Base-by-base conservation (phyloP, 2,888 invertebrate species). In the Drosophila neonasuta region DNA sequence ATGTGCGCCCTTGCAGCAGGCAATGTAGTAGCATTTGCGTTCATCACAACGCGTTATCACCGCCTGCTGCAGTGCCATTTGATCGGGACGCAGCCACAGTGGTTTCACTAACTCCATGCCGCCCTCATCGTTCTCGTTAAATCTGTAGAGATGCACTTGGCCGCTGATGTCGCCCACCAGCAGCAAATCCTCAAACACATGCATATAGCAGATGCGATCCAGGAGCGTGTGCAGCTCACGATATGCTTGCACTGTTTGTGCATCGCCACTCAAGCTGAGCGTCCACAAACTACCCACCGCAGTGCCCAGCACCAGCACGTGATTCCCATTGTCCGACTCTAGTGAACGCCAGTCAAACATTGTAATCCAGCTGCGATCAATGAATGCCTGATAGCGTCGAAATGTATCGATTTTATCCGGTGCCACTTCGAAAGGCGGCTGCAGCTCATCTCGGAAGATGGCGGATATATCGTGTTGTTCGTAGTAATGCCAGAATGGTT, bases 41-140 rank as follows among this genome's bases (percentile, higher is more conserved):
- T 75, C 49, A 0, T 63, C 17, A n/a, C 60, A 73, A 20, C 68
- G 61, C 0, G 71, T 64, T 2, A 89, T 80, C 17, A 78, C 48
- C 7, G 84, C 80, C 46, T 82, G 69, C 11, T 86, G 86, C 34
- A 88, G 71, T 0, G 77, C 71, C 71, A 90, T 81, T 30, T 83
- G 83, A 80, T 90, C 90, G 0, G 77, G 52, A 32, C 76, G 87
- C 13, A 64, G 65, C 90, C 90, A 90, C 4, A 90, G 66, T n/a
- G 71, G 75, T 7, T 80, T 81, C 0, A 80, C 46, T 45, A 87
- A 61, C 3, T 20, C 24, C 0, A 89, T 24, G 4, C 42, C 55
- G 5, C 46, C 60, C 2, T 44, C 48, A 0, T 10, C 49, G 1
- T 30, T 4, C 0, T 59, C n/a, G 3, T 44, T 51, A 1, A 85